Conservation (phyloP, 2,113 vertebrate species). For the Bucco capensis region DNA sequence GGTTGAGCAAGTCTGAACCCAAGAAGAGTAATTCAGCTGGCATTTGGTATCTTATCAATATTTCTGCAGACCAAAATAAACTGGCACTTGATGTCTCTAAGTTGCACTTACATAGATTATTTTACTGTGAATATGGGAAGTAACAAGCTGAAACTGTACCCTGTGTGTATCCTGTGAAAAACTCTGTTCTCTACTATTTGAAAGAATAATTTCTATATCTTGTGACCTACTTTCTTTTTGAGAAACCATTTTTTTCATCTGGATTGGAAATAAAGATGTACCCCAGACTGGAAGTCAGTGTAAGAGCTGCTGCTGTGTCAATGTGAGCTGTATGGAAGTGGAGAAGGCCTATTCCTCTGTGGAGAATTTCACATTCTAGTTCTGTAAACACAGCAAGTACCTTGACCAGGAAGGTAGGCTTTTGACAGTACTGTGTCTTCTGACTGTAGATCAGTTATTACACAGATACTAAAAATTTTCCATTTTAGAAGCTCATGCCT, state of each 20-base stretch:
- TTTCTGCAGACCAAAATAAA: not conserved
- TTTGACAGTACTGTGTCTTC: not conserved
- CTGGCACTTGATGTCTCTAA: not conserved
- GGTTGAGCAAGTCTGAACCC: not conserved
- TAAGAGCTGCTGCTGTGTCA: not conserved
- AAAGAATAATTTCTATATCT: not conserved
- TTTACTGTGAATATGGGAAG: slow-evolving; percentile 10
- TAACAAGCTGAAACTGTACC: not conserved
- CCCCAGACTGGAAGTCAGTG: not conserved
- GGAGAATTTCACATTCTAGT: not conserved
- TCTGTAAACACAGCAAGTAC: not conserved
- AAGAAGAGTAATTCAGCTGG: not conserved
- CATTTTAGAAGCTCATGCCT: not conserved
- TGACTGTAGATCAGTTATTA: not conserved
- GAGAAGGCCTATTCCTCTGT: not conserved
- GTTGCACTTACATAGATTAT: not conserved
- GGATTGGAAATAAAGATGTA: slow-evolving; percentile 13
- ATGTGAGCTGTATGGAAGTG: not conserved
- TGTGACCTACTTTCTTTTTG: not conserved
- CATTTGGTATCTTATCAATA: not conserved
- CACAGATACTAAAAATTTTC: not conserved
- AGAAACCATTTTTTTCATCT: not conserved
- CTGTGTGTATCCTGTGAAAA: not conserved
- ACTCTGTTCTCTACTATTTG: not conserved
- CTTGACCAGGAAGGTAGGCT: not conserved